Percentiles rank a stretch among this genome's conserved stretches.
Evolutionary conservation across 2,888 invertebrate species (phyloP).

Genomic region (Zeuzera pyrina): DNA sequence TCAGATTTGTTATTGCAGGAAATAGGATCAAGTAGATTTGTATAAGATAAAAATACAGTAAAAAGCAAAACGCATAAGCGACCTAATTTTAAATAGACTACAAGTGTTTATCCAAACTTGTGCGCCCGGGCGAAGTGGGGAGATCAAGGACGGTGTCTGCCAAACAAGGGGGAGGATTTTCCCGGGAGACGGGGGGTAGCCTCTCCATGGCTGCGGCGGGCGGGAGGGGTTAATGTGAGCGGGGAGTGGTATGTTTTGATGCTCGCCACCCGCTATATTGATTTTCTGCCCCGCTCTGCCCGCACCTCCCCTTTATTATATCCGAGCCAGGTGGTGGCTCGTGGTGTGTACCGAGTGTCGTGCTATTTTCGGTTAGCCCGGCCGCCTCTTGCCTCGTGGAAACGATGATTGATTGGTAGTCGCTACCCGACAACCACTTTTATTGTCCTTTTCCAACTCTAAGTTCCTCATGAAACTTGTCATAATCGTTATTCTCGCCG

Average conservation of each 20-base stretch:
- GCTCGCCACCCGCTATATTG: constrained; percentile 66
- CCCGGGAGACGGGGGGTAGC: constrained; percentile 52
- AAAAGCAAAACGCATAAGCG: constrained; percentile 53
- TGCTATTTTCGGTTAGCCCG: constrained; percentile 62
- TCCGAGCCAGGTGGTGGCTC: constrained; percentile 41
- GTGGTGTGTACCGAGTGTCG: constrained; percentile 40
- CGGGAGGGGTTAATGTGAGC: constrained; percentile 10
- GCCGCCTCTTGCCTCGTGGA: constrained; percentile 35
- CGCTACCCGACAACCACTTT: constrained; percentile 25
- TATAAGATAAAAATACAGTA: constrained; percentile 20
- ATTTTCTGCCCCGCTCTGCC: constrained; percentile 45
- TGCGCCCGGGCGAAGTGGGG: constrained; percentile 44
- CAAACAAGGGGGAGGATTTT: constrained; percentile 68
- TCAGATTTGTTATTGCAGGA: too few species aligned
- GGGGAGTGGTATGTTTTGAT: constrained; percentile 63
- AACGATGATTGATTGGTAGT: constrained; percentile 54
- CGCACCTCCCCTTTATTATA: constrained; percentile 52
- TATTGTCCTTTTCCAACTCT: constrained; percentile 26
- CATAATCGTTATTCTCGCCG: too few species aligned
- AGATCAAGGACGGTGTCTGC: constrained; percentile 73
- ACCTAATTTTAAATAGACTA: constrained; percentile 64
- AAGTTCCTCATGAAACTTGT: too few species aligned
- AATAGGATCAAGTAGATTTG: too few species aligned
- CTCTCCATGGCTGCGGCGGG: constrained; percentile 20
- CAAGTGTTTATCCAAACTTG: constrained; percentile 67